Evolutionary conservation across 2,113 vertebrate species (phyloP), one percentile per base, ranked within the genome.

Genomic region (Etheostoma cragini): DNA sequence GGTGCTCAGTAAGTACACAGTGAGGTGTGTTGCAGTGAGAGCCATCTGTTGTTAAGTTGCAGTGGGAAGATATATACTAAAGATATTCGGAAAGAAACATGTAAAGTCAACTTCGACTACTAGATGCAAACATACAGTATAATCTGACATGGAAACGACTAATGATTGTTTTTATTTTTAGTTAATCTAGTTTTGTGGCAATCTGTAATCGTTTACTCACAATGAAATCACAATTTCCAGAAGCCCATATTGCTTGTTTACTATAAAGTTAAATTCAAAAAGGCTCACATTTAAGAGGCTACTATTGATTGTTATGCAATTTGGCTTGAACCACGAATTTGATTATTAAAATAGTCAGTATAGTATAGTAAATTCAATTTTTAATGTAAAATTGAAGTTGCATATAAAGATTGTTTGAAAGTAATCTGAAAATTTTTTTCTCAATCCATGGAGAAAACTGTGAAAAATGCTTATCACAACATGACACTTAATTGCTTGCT

Each of bases 31-130:
- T 21, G 63, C 66, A 61, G 30, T 49, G 47, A 58, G 66, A 89
- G 60, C 82, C 73, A 83, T 83, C 76, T 86, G 86, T 54, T 42
- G 45, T 64, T 22, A 35, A 69, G 35, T 50, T 76, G 60, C 26
- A 56, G 66, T 3, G 47, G 57, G 60, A 11, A 70, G 30, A 65
- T 24, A 2, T 12, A 63, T 12, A 63, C n/a, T 6, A 13, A 16
- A 35, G 35, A 58, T 10, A 38, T 21, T 11, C 15, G 3, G 4
- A 47, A 10, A 47, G 24, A 7, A 78, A 49, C 10, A 61, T 24
- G 50, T 24, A 63, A 26, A 15, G 4, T 65, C 30, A 78, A 68
- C 33, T 50, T 67, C 13, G 13, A 58, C 52, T 33, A 12, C 72
- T 33, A 22, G 47, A 30, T 24, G 15, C 24, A 50, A 17, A 42